Percentiles rank a stretch among this genome's conserved stretches.
Evolutionary conservation across 1,140 invertebrate species (phyloP).

Genomic region (Neotoxoptera formosana): DNA sequence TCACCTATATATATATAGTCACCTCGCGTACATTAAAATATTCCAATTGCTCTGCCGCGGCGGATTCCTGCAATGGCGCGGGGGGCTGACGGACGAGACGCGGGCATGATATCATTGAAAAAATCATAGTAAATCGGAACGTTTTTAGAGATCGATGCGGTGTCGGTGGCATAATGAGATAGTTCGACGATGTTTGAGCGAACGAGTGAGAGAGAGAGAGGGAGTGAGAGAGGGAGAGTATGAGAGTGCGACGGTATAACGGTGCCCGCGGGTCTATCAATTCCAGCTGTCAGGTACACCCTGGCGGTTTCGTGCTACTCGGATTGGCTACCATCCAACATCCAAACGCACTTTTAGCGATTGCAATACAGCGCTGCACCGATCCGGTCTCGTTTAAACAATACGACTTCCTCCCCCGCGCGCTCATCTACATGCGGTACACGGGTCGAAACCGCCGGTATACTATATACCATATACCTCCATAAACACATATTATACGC

Average conservation of each 20-base stretch:
- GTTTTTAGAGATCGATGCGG: not conserved
- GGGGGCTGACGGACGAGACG: not conserved
- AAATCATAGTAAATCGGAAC: slow-evolving; percentile 5
- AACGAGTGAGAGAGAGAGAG: not conserved
- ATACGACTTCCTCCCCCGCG: not conserved
- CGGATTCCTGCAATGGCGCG: not conserved
- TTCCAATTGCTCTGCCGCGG: not conserved
- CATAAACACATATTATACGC: not conserved
- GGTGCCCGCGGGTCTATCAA: not conserved
- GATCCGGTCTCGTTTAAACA: not conserved
- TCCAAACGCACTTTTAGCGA: not conserved
- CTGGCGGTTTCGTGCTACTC: not conserved
- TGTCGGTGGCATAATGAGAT: not conserved
- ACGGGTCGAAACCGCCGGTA: not conserved
- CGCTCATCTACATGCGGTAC: not conserved
- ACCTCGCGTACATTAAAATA: not conserved
- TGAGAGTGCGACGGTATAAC: not conserved
- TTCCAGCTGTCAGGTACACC: not conserved
- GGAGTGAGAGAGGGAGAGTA: not conserved
- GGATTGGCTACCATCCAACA: slow-evolving; percentile 17
- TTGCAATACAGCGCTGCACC: not conserved
- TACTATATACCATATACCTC: not conserved
- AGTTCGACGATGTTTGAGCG: not conserved
- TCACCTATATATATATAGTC: not conserved
- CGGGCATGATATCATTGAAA: not conserved